Evolutionary conservation across 1,140 invertebrate genomes (phyloP), one percentile per base, ranked within the genome.

Genomic region (Tribolium madens): DNA sequence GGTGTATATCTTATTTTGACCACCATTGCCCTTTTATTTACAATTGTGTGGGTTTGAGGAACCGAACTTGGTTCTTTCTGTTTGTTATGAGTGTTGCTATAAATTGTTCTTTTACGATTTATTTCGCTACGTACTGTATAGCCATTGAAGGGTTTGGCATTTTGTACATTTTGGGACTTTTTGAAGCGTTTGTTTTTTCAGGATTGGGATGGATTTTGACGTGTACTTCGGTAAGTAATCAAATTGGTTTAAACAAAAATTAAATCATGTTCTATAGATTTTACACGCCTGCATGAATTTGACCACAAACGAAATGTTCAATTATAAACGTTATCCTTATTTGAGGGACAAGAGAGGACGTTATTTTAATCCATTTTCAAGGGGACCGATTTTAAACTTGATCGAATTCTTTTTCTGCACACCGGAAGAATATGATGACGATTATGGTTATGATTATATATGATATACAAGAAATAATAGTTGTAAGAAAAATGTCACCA

Each of bases 21-120:
- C 96, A 98, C 86, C 96, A 98, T 82, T 98, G 96, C 84, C 95
- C 96, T 0, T 98, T 97, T 83, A 96, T 98, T 79, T 95, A 97
- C 85, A 97, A 97, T 84, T 98, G 96, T 85, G 94, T 98, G 6
- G 94, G 94, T 1, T 86, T 96, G 13, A 89, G 91, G 47, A 96
- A 96, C 84, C 89, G 94, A 83, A 95, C 95, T 88, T 97, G 95
- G 95, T 97, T 97, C 86, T 94, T 96, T 84, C 86, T 95, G 48
- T 97, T 97, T 85, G 94, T 96, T 0, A 90, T 94, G 86, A 93
- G 92, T 81, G 90, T 96, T 21, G 94, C 95, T 0, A 92, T 96
- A 70, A 95, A 96, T 84, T 95, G 94, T 84, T 92, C 93, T 0
- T 92, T 96, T 75, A 94, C 95, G 0, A 92, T 96, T 76, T 97